These are phyloP conservation scores for Gymnoscopelus braueri DNA, from an alignment of 2,797 vertebrate species.

Conservation along the genomic window DNA sequence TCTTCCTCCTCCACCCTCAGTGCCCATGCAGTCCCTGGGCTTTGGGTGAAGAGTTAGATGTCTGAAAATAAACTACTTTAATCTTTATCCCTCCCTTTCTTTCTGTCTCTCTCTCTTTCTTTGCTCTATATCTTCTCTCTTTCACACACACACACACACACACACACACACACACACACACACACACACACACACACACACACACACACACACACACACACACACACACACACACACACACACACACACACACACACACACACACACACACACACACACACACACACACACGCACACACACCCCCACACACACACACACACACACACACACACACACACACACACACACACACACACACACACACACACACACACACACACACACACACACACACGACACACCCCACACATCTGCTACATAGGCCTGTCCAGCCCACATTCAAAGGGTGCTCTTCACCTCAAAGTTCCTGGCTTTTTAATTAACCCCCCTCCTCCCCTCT, in stretches of 20 bases:
- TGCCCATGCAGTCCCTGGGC: constrained; percentile 50
- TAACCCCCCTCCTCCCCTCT: constrained; percentile 43
- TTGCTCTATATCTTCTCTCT: background rate
- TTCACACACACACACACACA: constrained; percentile 2
- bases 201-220: too few relatives aligned
- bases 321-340: constrained; percentile 22
- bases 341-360: constrained; percentile 11
- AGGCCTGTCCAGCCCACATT: constrained; percentile 59
- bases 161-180: constrained; percentile 30
- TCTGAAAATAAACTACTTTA: constrained; percentile 78
- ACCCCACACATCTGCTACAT: constrained; percentile 66
- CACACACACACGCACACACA: too few relatives aligned
- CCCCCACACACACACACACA: constrained; percentile 4
- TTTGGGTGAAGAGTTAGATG: constrained; percentile 63
- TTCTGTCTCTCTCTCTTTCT: background rate
- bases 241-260: constrained; percentile 24
- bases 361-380: too few relatives aligned
- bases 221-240: constrained; percentile 16
- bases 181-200: background rate
- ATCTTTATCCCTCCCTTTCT: constrained; percentile 50
- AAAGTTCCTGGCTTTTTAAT: constrained; percentile 75
- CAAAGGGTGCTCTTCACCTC: constrained; percentile 65
- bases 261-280: too few relatives aligned
- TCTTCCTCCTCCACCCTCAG: constrained; percentile 50
- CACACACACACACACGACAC: background rate